phyloP scores from a whole-genome alignment of 2,113 vertebrate genomes.

The Desmodus rotundus region DNA sequence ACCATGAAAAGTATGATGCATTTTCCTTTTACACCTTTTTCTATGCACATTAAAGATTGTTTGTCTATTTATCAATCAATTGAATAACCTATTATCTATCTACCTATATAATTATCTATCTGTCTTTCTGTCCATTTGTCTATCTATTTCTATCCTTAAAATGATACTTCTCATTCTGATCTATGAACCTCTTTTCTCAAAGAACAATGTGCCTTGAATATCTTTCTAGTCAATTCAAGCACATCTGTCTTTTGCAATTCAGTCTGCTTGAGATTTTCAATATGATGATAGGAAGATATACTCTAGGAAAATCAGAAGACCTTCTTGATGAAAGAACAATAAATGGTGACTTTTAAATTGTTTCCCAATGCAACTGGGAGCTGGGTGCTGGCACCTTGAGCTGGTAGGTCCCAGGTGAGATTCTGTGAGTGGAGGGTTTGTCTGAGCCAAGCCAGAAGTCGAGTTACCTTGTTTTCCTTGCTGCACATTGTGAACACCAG shows the following conservation, averaged over 20 bases:
- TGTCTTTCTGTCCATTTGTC: not conserved
- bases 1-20: not conserved
- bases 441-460: not conserved
- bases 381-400: not conserved
- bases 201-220: not conserved
- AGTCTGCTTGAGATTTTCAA: not conserved
- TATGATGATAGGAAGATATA: not conserved
- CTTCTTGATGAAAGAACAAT: not conserved
- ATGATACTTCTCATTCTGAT: not conserved
- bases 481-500: fast-evolving
- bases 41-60: not conserved
- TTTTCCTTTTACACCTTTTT: not conserved
- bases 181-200: not conserved
- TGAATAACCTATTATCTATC: too few relatives aligned
- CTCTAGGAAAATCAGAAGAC: not conserved
- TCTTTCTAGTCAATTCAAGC: not conserved
- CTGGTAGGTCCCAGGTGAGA: not conserved
- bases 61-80: not conserved
- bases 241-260: not conserved
- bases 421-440: not conserved
- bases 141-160: not conserved
- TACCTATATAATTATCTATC: too few relatives aligned
- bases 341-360: not conserved
- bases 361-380: not conserved
- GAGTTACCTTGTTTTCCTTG: fast-evolving